Evolutionary conservation across 2,888 invertebrate genomes (phyloP).

Genomic region (Drosophila neonasuta): DNA sequence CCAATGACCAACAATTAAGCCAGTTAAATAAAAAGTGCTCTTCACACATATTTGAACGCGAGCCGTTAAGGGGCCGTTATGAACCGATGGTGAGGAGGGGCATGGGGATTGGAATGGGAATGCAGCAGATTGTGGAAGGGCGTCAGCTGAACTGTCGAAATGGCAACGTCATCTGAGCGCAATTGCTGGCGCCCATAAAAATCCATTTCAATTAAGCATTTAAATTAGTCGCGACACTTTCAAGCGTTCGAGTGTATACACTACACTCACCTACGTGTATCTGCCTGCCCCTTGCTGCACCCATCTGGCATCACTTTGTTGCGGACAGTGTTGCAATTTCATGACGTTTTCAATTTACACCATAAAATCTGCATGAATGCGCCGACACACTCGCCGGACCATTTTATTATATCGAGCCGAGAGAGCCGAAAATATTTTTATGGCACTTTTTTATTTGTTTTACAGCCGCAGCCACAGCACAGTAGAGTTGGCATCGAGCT

Average conservation of each 20-base stretch:
- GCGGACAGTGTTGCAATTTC: slow-evolving; percentile 70
- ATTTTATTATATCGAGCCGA: slow-evolving; percentile 66
- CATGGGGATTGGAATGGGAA: neutral
- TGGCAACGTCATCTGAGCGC: slow-evolving; percentile 54
- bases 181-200: slow-evolving; percentile 68
- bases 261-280: slow-evolving; percentile 1
- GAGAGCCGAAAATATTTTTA: slow-evolving; percentile 70
- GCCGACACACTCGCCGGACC: slow-evolving; percentile 36
- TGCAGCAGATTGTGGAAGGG: neutral
- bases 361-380: slow-evolving; percentile 78
- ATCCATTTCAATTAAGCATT: slow-evolving; percentile 80
- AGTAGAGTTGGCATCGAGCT: slow-evolving; percentile 23
- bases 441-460: slow-evolving; percentile 62
- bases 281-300: neutral
- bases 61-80: neutral
- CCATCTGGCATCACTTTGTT: slow-evolving; percentile 55
- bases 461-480: slow-evolving; percentile 32
- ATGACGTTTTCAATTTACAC: slow-evolving; percentile 78
- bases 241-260: slow-evolving; percentile 44
- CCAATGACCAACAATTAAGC: slow-evolving; percentile 72
- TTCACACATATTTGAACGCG: slow-evolving; percentile 71
- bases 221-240: slow-evolving; percentile 79
- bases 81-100: neutral
- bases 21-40: slow-evolving; percentile 73
- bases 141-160: slow-evolving; percentile 16